Base-by-base conservation (phyloP, 2,888 invertebrate species). In the Margaritifera margaritifera region DNA sequence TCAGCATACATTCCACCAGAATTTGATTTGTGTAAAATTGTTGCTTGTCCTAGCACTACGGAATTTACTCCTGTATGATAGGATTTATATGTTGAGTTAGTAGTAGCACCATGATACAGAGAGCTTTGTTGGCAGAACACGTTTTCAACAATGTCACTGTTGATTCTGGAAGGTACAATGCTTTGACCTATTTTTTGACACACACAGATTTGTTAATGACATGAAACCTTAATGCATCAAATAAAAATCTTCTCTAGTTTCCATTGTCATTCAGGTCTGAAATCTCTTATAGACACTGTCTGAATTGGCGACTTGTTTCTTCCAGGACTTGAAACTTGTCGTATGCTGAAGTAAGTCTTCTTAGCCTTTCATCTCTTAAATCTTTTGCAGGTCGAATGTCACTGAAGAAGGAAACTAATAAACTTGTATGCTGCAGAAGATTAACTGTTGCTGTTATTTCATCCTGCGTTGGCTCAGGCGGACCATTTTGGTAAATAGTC, bases 11-110 rank as follows among this genome's bases (percentile, higher is more conserved):
- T 27, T 27, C 27, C 27, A 27, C 51, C 61, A 31, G 65, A 56
- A 63, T 68, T 68, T 19, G 68, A 64, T 27, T 69, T 69, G 22
- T 58, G 53, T 19, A 52, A 65, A 54, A 64, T 60, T 24, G 54
- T 64, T 53, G 53, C 20, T 51, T 64, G 60, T 18, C 55, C 59
- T 3, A 60, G 22, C 55, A 68, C 54, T 15, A 63, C 55, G 25
- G 62, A 62, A 19, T 62, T 68, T 42, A 31, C 63, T 8, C 51
- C 57, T 6, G 11, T 24, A 25, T 63, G 18, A n/a, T 55, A 60
- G 24, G 54, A 31, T 24, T 50, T 25, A 42, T 68, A 68, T 6
- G 56, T 60, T 5, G 64, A 64, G 42, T 64, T 64, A 11, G 54
- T 62, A 18, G 51, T 56, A 24, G 63, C 56, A 8, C n/a, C n/a